A percentile compares a stretch with the other conserved stretches of the same genome.
phyloP scores from a whole-genome alignment of 2,113 vertebrate species.

The Cyphomyrus discorhynchus region DNA sequence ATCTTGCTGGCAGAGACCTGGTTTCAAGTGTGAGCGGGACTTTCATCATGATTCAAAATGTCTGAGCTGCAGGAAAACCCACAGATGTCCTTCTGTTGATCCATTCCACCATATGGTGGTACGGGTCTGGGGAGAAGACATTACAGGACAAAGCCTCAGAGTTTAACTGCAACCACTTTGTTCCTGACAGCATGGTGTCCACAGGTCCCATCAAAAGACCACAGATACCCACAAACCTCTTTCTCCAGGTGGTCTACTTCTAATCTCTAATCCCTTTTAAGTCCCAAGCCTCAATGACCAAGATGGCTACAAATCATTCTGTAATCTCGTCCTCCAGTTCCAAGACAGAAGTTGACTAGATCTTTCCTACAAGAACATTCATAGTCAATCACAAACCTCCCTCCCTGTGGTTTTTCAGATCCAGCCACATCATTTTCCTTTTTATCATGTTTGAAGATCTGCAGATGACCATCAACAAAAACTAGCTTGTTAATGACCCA shows the following conservation, averaged over 20 bases:
- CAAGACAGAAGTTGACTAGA: neutral
- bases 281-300: neutral
- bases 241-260: neutral
- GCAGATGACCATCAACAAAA: neutral
- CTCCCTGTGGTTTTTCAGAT: neutral
- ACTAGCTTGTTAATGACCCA: neutral
- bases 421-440: neutral
- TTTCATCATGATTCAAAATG: neutral
- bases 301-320: neutral
- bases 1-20: neutral
- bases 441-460: neutral
- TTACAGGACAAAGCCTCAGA: neutral
- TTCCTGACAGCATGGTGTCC: neutral
- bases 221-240: neutral
- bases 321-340: neutral
- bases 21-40: neutral
- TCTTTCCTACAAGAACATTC: neutral
- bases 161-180: neutral
- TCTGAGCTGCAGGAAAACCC: neutral
- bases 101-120: neutral
- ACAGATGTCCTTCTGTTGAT: neutral
- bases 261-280: neutral
- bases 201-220: neutral
- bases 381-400: neutral
- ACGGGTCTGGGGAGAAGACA: neutral